A percentile compares a stretch with the other conserved stretches of the same genome.
These are phyloP conservation scores for Atta cephalotes DNA, from an alignment of 1,140 invertebrate genomes.

Conservation along the genomic window DNA sequence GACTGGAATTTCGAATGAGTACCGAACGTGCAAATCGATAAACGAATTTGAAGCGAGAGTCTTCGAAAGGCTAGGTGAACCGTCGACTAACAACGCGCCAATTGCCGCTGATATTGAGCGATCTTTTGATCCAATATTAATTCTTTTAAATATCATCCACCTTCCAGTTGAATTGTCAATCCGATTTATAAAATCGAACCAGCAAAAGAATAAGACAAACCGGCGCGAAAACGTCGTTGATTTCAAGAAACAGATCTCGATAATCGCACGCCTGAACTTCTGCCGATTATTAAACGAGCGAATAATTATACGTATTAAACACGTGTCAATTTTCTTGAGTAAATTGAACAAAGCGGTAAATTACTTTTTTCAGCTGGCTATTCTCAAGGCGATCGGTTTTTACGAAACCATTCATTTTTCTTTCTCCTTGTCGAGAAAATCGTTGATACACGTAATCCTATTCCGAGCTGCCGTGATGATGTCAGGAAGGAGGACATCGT, in stretches of 20 bases:
- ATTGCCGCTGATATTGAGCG: neutral
- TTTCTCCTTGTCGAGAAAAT: neutral
- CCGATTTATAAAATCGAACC: slow-evolving; percentile 31
- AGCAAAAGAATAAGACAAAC: neutral
- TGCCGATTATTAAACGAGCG: neutral
- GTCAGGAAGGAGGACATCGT: slow-evolving; percentile 49
- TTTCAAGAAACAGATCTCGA: slow-evolving; percentile 10
- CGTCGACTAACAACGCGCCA: slow-evolving; percentile 2
- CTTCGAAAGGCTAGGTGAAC: slow-evolving; percentile 10
- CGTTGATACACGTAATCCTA: neutral
- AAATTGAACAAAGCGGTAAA: neutral
- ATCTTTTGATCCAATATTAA: slow-evolving; percentile 31
- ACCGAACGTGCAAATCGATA: slow-evolving; percentile 32
- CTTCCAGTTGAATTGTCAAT: slow-evolving; percentile 8
- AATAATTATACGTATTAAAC: slow-evolving; percentile 19
- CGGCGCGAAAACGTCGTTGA: neutral
- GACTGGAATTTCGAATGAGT: slow-evolving; percentile 49
- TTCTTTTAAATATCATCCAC: neutral
- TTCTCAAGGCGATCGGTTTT: neutral
- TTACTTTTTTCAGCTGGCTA: slow-evolving; percentile 27
- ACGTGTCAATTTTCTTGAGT: neutral
- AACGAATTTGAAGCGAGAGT: slow-evolving; percentile 22
- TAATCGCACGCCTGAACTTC: neutral
- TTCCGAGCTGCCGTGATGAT: slow-evolving; percentile 44
- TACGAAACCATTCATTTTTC: neutral